Evolutionary conservation across 2,888 invertebrate species (phyloP), one percentile per base, ranked within the genome.

Genomic region (Hirtodrosophila alboralis): DNA sequence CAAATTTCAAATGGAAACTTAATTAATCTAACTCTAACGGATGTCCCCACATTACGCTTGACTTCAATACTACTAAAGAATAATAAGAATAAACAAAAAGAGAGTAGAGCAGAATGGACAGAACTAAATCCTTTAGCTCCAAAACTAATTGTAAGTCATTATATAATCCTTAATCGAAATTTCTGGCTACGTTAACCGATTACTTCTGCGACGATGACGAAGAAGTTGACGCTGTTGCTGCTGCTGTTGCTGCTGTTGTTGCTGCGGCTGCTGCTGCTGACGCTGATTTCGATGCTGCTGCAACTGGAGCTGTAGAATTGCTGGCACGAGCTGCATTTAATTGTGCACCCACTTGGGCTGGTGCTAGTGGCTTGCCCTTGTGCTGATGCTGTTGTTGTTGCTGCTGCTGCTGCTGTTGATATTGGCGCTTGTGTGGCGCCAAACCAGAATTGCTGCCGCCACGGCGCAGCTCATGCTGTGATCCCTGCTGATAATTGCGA

Each of bases 401-500:
- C 45, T 68, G 66, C 5, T 79, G 68, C 21, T n/a, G 18, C 4
- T 74, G 63, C 26, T 58, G 70, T 13, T 79, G 72, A 58, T 84
- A 75, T 57, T 78, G 76, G 10, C 72, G 69, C 36, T 81, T 72
- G 37, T 86, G 75, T 51, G 83, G 69, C 52, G 87, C 88, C 62
- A 87, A 68, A 37, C 88, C 87, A 31, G 86, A 81, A 51, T 86
- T 89, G 61, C 88, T 89, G 44, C 87, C 85, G 45, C 86, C 85
- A n/a, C 90, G 89, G 30, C 89, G 85, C 28, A 89, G 41, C 48
- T 90, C 90, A 51, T 84, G 81, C 49, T 87, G 87, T 23, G 77
- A 70, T 45, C 88, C 88, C 65, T 90, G 88, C 58, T 87, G 89
- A 75, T 88, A 84, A 38, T 89, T 90, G 14, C 90, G 88, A 78